Base-by-base conservation (phyloP, 2,888 invertebrate genomes). In the Petrolisthes manimaculis region DNA sequence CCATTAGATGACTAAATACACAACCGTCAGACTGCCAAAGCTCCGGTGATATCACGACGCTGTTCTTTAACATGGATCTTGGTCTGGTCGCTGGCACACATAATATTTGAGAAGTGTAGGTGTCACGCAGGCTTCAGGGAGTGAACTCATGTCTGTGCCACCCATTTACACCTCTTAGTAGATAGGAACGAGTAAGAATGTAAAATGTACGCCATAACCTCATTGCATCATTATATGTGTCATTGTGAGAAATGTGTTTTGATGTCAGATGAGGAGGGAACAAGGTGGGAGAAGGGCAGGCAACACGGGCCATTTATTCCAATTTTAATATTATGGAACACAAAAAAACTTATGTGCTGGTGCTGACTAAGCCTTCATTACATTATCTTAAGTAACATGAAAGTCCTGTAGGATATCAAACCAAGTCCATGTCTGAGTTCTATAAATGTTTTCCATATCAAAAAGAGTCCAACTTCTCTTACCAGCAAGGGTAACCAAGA, bases 371-470 rank as follows among this genome's bases (percentile, higher is more conserved):
- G 88, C 88, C 88, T 88, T 88, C 74, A 80, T 54, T 79, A 56
- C 77, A 80, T 61, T 80, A 67, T 55, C 37, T 84, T 84, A 54
- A 67, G 56, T 69, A 80, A 74, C 67, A 78, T 77, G 71, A 24
- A 78, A 24, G 74, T 86, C 75, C 82, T 71, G 51, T 83, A 84
- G 77, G 71, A 61, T 80, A 84, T 84, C 80, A 84, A 55, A 80
- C 56, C 55, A 12, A 80, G 88, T 84, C 88, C 84, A 84, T 21
- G 24, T 88, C 67, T 61, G 67, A 37, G 75, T 88, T 88, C 81
- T 81, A 79, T 84, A 84, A 84, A 84, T 88, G 88, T 84, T 88
- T 88, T 88, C 88, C 84, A 84, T 88, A 88, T 88, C 84, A 81
- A 88, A 87, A 80, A 69, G 56, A 88, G n/a, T 88, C 67, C 84